Base-by-base conservation (phyloP, 2,888 invertebrate genomes). In the Metacarcinus magister region DNA sequence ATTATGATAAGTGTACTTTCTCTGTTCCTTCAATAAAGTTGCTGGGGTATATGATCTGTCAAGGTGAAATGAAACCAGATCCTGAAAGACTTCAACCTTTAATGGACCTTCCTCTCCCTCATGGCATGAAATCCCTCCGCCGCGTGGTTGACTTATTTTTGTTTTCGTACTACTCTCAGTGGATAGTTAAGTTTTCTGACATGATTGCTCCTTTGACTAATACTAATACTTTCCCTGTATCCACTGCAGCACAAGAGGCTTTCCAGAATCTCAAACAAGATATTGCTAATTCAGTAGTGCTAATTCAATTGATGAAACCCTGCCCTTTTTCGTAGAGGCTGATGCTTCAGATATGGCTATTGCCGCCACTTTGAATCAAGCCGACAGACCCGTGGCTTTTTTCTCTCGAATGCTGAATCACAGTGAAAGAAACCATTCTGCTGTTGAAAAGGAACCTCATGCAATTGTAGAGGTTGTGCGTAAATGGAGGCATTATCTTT, bases 61-160 rank as follows among this genome's bases (percentile, higher is more conserved):
- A 82, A 39, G 93, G 95, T 16, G 46, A 23, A 32, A 92, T 67
- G 0, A 92, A 46, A 23, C 95, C 95, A 32, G 95, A 95, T 48
- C 93, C 60, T 19, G 92, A 95, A n/a, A 39, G 95, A 8, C 44
- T 93, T 19, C 82, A 93, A 39, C 95, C 75, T n/a, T 48, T 89
- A 48, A 44, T 39, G 43, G 94, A 94, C 10, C 87, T 94, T n/a
- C 46, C 91, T 91, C 91, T 43, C 0, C 89, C 54, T n/a, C 13
- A 28, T n/a, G 54, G 46, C 44, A 23, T 46, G 7, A 43, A 44
- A 89, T 94, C 44, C 48, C 46, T 94, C 32, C 87, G 60, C 2
- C 23, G 90, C 28, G 82, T 32, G 19, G n/a, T 94, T 39, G 82
- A 82, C 54, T 54, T 87, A 5, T 87, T 87, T 87, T 10, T 87